phyloP scores from a whole-genome alignment of 1,140 invertebrate species.

The Diorhabda elongata region DNA sequence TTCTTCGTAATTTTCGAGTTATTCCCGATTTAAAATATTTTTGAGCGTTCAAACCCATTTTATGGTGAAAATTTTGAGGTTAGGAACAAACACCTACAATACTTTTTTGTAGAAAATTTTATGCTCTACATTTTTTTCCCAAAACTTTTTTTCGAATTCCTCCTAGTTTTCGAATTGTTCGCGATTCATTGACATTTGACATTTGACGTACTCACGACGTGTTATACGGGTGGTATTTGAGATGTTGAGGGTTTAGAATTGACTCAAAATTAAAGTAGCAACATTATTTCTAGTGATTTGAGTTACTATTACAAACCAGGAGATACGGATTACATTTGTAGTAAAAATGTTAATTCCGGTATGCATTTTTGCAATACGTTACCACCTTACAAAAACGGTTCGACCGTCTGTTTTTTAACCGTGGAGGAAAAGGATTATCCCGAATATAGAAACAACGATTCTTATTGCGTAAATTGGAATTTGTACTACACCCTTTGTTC shows the following conservation, averaged over 20 bases:
- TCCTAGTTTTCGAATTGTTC: too few species aligned
- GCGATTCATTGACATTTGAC: too few species aligned
- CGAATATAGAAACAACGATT: conserved; percentile 31
- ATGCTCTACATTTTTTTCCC: too few species aligned
- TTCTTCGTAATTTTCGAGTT: too few species aligned
- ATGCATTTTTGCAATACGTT: conserved; percentile 90
- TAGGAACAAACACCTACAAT: too few species aligned
- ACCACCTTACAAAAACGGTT: conserved; percentile 70
- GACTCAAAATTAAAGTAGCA: not conserved
- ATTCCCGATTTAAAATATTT: too few species aligned
- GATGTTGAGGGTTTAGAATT: not conserved
- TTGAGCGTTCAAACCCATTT: too few species aligned
- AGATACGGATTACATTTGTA: conserved; percentile 97
- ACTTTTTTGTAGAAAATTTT: too few species aligned
- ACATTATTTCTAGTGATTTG: conserved; percentile 24
- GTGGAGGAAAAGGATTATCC: conserved; percentile 33
- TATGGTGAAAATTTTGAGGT: too few species aligned
- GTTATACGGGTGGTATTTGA: not conserved
- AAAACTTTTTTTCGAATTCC: too few species aligned
- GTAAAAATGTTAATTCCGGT: conserved; percentile 85
- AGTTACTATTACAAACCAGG: conserved; percentile 27
- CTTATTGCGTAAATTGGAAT: conserved; percentile 95
- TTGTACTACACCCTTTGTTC: conserved; percentile 96
- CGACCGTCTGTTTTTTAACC: conserved; percentile 62
- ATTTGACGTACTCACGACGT: too few species aligned